Conservation (phyloP, 2,113 vertebrate genomes). For the Eudorcas thomsonii region DNA sequence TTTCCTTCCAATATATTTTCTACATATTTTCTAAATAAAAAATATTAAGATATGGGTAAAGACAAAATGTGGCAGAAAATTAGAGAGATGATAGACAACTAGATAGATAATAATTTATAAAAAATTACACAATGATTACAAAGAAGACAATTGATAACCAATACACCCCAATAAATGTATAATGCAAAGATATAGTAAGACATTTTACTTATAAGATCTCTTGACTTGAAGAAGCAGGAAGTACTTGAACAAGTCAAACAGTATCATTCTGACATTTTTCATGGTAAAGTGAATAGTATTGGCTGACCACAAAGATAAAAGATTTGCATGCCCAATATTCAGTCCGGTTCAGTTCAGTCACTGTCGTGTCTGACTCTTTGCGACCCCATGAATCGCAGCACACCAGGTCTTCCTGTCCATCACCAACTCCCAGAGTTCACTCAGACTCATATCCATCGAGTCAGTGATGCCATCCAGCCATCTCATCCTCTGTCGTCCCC, state of each 20-base stretch:
- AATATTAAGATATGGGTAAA: not conserved
- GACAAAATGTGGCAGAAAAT: not conserved
- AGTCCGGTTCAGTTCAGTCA: no score
- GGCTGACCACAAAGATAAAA: not conserved
- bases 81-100: not conserved
- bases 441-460: no score
- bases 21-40: conserved; percentile 28
- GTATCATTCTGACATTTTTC: not conserved
- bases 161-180: not conserved
- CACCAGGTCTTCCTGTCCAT: no score
- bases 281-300: not conserved
- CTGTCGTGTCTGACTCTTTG: no score
- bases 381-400: no score
- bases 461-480: no score
- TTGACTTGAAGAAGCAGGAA: not conserved
- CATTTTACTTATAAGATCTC: not conserved
- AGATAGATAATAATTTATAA: not conserved
- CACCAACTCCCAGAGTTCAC: no score
- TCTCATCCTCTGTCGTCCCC: no score
- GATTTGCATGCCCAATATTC: not conserved
- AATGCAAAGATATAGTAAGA: not conserved
- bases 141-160: not conserved
- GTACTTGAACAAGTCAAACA: not conserved
- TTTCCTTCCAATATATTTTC: not conserved
- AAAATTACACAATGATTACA: not conserved